A percentile compares a stretch with the other conserved stretches of the same genome.
Evolutionary conservation across 2,797 vertebrate genomes (phyloP).

Genomic region (Coregonus suidteri): DNA sequence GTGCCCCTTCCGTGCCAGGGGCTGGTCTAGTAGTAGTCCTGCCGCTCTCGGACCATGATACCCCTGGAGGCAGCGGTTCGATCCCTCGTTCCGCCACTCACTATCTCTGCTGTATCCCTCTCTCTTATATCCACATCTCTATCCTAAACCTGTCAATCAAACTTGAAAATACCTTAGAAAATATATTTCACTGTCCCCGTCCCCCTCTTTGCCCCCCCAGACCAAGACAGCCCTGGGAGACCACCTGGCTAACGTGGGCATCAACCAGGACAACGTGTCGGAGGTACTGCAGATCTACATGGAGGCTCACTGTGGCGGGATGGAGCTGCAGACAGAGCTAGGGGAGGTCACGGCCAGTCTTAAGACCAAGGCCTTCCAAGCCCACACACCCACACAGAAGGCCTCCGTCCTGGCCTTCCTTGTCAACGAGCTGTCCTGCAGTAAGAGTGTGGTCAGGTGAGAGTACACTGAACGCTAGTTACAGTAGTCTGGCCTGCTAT

Average conservation of each 20-base stretch:
- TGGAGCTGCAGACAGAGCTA: conserved; percentile 55
- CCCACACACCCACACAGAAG: conserved; percentile 89
- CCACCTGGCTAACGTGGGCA: conserved; percentile 85
- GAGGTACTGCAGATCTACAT: conserved; percentile 95
- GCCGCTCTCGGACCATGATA: too few species aligned
- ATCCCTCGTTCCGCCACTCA: neutral
- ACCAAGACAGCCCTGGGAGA: conserved; percentile 90
- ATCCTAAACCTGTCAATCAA: neutral
- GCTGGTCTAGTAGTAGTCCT: neutral
- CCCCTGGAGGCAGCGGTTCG: neutral
- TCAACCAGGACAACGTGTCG: conserved; percentile 92
- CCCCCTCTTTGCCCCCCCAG: conserved; percentile 59
- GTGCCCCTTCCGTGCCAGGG: conserved; percentile 19
- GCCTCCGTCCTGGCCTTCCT: conserved; percentile 88
- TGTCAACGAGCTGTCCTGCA: conserved; percentile 92
- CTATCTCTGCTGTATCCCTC: neutral
- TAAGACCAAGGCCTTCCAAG: conserved; percentile 93
- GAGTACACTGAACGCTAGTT: neutral
- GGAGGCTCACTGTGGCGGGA: conserved; percentile 84
- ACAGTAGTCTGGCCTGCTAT: too few species aligned
- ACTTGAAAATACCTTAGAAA: neutral
- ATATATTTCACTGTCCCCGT: too few species aligned
- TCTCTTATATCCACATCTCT: neutral
- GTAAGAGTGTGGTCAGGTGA: conserved; percentile 89
- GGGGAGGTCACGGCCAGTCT: conserved; percentile 84